Evolutionary conservation across 2,113 vertebrate genomes (phyloP).

Genomic region (Ascaphus truei): DNA sequence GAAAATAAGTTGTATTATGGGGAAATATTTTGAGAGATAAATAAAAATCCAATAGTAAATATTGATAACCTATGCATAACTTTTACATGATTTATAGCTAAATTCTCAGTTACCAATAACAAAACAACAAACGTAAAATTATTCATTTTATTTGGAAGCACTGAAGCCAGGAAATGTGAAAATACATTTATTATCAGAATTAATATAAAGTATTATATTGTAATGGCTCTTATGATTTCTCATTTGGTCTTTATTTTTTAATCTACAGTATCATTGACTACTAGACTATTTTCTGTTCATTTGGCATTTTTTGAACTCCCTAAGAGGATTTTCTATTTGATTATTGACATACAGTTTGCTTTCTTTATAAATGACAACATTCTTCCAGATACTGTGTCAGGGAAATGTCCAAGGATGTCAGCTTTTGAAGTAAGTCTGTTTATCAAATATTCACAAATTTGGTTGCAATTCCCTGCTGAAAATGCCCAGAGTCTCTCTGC

Average conservation of each 20-base stretch:
- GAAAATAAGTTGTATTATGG: too few relatives aligned
- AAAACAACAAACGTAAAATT: too few relatives aligned
- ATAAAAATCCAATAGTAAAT: too few relatives aligned
- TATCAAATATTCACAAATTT: slow-evolving; percentile 25
- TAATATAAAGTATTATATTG: too few relatives aligned
- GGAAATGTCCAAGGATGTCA: slow-evolving; percentile 20
- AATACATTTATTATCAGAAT: too few relatives aligned
- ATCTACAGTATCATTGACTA: slow-evolving; percentile 20
- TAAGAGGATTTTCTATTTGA: slow-evolving; percentile 16
- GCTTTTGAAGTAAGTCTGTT: slow-evolving; percentile 25
- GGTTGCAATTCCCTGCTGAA: slow-evolving; percentile 3
- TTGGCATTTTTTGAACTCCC: slow-evolving; percentile 21
- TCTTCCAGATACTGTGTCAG: neutral
- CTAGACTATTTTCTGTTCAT: slow-evolving; percentile 17
- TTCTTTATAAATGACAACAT: slow-evolving; percentile 15
- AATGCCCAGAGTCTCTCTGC: neutral
- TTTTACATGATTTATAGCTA: too few relatives aligned
- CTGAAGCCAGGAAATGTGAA: too few relatives aligned
- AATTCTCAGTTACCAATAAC: too few relatives aligned
- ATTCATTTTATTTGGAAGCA: too few relatives aligned
- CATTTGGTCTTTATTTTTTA: neutral
- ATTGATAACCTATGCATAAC: too few relatives aligned
- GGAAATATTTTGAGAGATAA: too few relatives aligned
- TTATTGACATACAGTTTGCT: slow-evolving; percentile 14
- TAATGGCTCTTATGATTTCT: too few relatives aligned